Conservation (phyloP, 35 echinoderm and acorn worm genomes). For the Heliocidaris erythrogramma region DNA sequence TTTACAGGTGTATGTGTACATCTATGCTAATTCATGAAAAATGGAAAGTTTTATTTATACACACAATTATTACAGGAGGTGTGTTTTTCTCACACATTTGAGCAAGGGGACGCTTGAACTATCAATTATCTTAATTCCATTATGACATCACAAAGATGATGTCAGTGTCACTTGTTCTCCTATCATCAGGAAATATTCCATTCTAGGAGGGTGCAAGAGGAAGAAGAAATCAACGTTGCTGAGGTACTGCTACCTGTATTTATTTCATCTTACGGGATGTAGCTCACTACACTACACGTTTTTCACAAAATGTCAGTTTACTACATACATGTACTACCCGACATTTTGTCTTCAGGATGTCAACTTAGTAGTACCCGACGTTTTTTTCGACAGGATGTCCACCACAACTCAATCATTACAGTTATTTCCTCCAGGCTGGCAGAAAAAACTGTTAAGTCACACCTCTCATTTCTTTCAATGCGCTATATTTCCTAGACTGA, state of each 20-base stretch:
- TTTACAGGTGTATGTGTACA: too few relatives aligned
- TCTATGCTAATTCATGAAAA: too few relatives aligned
- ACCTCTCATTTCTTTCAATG: neutral
- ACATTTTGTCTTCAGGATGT: neutral
- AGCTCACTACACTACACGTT: neutral
- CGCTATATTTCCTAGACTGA: too few relatives aligned
- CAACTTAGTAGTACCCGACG: neutral
- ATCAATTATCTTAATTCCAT: neutral
- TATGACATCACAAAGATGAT: constrained; percentile 11
- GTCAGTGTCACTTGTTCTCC: neutral
- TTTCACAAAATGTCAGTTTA: neutral
- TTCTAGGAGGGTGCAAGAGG: neutral
- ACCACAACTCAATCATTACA: neutral
- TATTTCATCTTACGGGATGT: neutral
- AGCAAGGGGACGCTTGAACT: neutral
- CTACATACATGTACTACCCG: neutral
- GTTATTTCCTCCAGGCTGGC: neutral
- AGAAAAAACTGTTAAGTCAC: neutral
- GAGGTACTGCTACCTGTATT: neutral
- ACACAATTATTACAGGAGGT: neutral
- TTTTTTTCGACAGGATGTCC: neutral
- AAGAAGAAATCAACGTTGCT: neutral
- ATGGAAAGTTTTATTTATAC: too few relatives aligned
- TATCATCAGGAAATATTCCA: neutral
- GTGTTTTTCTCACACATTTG: neutral